Evolutionary conservation across 2,797 vertebrate genomes (phyloP).

Genomic region (Poliocrania exsul): DNA sequence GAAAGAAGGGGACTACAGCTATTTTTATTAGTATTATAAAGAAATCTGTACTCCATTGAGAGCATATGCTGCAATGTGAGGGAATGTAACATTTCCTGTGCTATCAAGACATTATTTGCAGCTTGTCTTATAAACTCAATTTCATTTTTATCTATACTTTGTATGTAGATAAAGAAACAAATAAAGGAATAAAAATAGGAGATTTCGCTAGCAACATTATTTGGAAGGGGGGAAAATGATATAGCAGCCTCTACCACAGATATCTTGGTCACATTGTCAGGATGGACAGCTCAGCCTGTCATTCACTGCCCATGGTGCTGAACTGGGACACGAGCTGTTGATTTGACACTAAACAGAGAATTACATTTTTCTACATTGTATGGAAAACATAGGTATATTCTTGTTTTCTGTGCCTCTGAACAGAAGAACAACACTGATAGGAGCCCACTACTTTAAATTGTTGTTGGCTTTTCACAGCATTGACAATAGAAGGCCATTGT

Average conservation of each 20-base stretch:
- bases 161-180: slow-evolving; percentile 68
- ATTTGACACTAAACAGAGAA: slow-evolving; percentile 67
- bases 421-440: slow-evolving; percentile 62
- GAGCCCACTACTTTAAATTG: slow-evolving; percentile 41
- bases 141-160: slow-evolving; percentile 63
- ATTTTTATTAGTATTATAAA: slow-evolving; percentile 67
- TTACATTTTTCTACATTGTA: slow-evolving; percentile 38
- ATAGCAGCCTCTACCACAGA: neutral
- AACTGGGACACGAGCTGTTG: slow-evolving; percentile 54
- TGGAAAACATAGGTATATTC: neutral
- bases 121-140: slow-evolving; percentile 65
- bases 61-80: neutral
- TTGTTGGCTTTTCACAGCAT: slow-evolving; percentile 38
- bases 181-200: slow-evolving; percentile 44
- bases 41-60: slow-evolving; percentile 32
- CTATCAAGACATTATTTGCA: slow-evolving; percentile 54
- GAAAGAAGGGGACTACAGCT: slow-evolving; percentile 42
- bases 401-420: slow-evolving; percentile 2
- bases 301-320: slow-evolving; percentile 25
- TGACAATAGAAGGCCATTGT: slow-evolving; percentile 53
- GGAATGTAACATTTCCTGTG: slow-evolving; percentile 19
- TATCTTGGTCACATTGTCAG: slow-evolving; percentile 59
- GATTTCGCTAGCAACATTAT: slow-evolving; percentile 1
- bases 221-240: neutral
- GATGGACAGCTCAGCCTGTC: slow-evolving; percentile 45